Base-by-base conservation (phyloP, 2,797 vertebrate genomes). In the Sebastes iracundus region DNA sequence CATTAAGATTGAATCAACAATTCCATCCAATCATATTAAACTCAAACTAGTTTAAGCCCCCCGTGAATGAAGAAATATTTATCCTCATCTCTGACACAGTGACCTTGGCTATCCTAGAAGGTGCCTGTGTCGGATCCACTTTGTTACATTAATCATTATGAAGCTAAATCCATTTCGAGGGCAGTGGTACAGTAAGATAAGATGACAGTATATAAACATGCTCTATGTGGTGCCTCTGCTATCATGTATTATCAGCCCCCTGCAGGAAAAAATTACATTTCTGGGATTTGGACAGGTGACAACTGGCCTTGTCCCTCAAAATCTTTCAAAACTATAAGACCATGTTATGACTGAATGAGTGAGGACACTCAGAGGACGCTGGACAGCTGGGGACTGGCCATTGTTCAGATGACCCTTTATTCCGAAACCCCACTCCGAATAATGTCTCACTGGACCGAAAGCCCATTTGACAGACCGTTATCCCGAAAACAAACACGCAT, bases 61-160 rank as follows among this genome's bases (percentile, higher is more conserved):
- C 14, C 6, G 33, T 23, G 28, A 63, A 70, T 78, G 38, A 66
- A 72, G 59, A 67, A 78, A 61, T 53, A 27, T 38, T 23, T 20
- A 53, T 61, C 11, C 33, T 25, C 52, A 22, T 53, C 38, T 27
- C 22, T 30, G 22, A 61, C 30, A 64, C 13, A 3, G 13, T 55
- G 56, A 73, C 72, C 74, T 79, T 80, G 72, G 67, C 12, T 67
- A 5, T 38, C 13, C 16, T 32, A 4, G 38, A 67, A 65, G 32
- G 62, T 23, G 22, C 52, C 68, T 61, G 52, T 18, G 2, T 66
- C 55, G 62, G 5, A 79, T 71, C 14, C 32, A 30, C 55, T 65
- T 76, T 64, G 38, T 76, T 75, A 25, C 25, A 27, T 38, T 69
- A 78, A 83, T 81, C 58, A 22, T 38, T 78, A 30, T 55, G 25